These are phyloP conservation scores for Ursus arctos DNA, from an alignment of 2,113 vertebrate genomes.

Conservation along the genomic window DNA sequence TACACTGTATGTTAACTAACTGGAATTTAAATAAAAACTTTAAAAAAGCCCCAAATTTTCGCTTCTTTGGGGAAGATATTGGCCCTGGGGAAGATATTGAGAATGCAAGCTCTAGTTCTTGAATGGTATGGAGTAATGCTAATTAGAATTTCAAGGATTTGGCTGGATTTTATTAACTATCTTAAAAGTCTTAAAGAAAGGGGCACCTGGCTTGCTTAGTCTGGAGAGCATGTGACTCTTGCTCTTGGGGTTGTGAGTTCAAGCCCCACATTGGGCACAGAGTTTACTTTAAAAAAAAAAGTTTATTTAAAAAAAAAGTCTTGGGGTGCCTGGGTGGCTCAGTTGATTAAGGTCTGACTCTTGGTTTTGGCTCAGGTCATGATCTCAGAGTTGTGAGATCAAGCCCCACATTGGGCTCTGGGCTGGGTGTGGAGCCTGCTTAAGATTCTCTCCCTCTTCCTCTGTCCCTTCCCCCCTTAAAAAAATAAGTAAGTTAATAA, in stretches of 20 bases:
- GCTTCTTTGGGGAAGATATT: not conserved
- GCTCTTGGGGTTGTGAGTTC: not conserved
- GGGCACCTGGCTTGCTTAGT: not conserved
- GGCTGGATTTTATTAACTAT: conserved; percentile 33
- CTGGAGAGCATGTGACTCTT: not conserved
- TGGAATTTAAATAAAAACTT: not conserved
- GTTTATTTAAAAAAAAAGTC: not conserved
- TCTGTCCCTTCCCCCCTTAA: not conserved
- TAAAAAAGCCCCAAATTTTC: not conserved
- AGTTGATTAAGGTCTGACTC: not conserved
- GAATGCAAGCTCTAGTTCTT: not conserved
- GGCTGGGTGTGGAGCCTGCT: not conserved
- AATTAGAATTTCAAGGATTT: not conserved
- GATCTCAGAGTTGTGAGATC: not conserved
- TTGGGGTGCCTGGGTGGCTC: not conserved
- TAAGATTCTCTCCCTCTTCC: not conserved
- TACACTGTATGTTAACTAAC: not conserved
- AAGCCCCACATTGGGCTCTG: not conserved
- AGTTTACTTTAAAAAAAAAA: not conserved
- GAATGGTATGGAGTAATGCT: not conserved
- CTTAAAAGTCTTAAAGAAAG: not conserved
- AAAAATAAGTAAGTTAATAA: not conserved
- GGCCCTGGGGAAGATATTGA: not conserved
- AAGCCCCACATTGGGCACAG: not conserved
- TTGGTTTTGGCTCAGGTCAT: not conserved